Base-by-base conservation (phyloP, 2,797 vertebrate species). In the Crypturellus tataupa region DNA sequence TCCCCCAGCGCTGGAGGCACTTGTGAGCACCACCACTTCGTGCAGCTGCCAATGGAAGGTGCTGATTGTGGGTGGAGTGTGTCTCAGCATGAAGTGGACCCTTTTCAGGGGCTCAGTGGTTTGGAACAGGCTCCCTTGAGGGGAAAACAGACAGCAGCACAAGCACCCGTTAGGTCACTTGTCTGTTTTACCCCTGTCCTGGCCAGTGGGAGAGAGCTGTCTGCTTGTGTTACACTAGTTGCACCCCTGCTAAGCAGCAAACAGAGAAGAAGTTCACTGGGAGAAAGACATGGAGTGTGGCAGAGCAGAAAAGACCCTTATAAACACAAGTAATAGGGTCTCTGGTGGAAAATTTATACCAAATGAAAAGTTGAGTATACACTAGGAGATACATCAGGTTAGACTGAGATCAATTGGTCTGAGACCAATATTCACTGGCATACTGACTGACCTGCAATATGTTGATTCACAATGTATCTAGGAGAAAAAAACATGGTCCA, bases 301-400 rank as follows among this genome's bases (percentile, higher is more conserved):
- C 42, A 91, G 56, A n/a, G 59, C 23, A 92, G 56, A n/a, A 67
- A 55, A 90, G 2, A 31, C 58, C 62, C 55, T 90, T 71, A 62
- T 23, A 55, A 80, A 75, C 56, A 42, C 17, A 47, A 62, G 18
- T n/a, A 84, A 24, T 46, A 88, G 81, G 35, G 80, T 60, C 49
- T 88, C 73, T 75, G 9, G 46, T 68, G 39, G 73, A 49, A 95
- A 92, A 96, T 51, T 67, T 53, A 75, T 80, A 63, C 13, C 49
- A 79, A 92, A 71, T 56, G 85, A 93, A 64, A 87, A 90, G 60
- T 73, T 87, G 79, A 93, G 77, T 59, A 89, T 73, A 27, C 49
- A 79, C 55, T 59, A 83, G 35, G 42, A 81, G 47, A 60, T n/a
- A n/a, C 25, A 80, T 53, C 77, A 79, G 25, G 21, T 80, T 85